A percentile compares a stretch with the other conserved stretches of the same genome.
Conservation (phyloP, 2,113 vertebrate species). For the Pachyramphus minor region DNA sequence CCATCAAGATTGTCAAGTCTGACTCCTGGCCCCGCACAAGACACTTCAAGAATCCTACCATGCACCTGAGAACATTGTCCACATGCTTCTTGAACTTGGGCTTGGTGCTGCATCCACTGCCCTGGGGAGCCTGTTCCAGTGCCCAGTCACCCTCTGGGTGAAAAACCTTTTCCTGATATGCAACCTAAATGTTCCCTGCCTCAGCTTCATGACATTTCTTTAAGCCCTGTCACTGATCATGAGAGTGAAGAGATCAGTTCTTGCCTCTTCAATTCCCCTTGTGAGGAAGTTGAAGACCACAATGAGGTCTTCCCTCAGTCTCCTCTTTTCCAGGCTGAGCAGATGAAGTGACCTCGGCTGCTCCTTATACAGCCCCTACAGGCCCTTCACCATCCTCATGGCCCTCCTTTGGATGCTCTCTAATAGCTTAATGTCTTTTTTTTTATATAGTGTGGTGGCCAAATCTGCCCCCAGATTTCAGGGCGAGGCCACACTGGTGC, state of each 20-base stretch:
- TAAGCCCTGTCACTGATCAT: neutral
- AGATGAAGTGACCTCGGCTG: neutral
- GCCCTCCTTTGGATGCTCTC: neutral
- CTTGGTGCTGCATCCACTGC: neutral
- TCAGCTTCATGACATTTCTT: neutral
- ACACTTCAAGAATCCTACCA: too few relatives aligned
- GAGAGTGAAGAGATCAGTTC: neutral
- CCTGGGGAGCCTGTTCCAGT: neutral
- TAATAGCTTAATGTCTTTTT: neutral
- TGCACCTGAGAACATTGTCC: neutral
- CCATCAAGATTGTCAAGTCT: neutral
- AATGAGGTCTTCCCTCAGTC: rapidly evolving
- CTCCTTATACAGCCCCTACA: neutral
- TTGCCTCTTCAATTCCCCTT: neutral
- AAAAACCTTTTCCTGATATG: neutral
- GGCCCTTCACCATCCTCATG: neutral
- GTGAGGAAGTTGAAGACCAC: neutral
- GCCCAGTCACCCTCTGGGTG: neutral
- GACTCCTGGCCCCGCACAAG: neutral
- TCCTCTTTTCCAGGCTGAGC: neutral
- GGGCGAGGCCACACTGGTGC: too few relatives aligned
- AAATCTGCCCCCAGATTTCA: neutral
- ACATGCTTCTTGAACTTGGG: neutral
- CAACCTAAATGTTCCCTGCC: neutral
- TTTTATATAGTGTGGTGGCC: neutral